Evolutionary conservation across 2,888 invertebrate species (phyloP).

Genomic region (Galerucella calmariensis): DNA sequence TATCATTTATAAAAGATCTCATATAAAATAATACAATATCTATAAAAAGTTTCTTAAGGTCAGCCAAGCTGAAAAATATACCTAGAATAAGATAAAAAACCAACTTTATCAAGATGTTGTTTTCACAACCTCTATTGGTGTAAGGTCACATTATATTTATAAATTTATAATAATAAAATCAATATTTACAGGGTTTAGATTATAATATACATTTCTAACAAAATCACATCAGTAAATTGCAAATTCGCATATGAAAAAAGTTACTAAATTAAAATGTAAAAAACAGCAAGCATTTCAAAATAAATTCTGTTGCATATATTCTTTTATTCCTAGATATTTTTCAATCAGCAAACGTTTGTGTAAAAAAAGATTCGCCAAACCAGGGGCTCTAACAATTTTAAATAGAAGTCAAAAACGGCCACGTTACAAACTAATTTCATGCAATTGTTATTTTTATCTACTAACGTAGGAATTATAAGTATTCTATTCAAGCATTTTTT

Average conservation of each 20-base stretch:
- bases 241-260: constrained; percentile 27
- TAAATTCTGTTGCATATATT: neutral
- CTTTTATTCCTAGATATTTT: neutral
- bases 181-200: constrained; percentile 33
- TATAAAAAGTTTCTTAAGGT: constrained; percentile 53
- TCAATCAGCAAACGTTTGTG: too few relatives aligned
- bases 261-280: neutral
- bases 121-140: constrained; percentile 52
- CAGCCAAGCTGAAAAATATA: constrained; percentile 51
- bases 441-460: too few relatives aligned
- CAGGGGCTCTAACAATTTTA: too few relatives aligned
- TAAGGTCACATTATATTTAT: constrained; percentile 52
- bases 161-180: constrained; percentile 30
- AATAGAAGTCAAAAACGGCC: too few relatives aligned
- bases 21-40: constrained; percentile 59
- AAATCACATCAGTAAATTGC: constrained; percentile 51
- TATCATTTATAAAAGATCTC: constrained; percentile 58
- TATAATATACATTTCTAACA: constrained; percentile 26
- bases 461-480: too few relatives aligned
- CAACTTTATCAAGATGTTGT: constrained; percentile 46
- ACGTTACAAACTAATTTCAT: too few relatives aligned
- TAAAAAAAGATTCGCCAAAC: too few relatives aligned
- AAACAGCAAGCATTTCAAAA: constrained; percentile 12
- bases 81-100: constrained; percentile 44
- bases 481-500: too few relatives aligned